Base-by-base conservation (phyloP, 37 sponge, comb jelly and placozoan species). In the Theonella swinhoei region DNA sequence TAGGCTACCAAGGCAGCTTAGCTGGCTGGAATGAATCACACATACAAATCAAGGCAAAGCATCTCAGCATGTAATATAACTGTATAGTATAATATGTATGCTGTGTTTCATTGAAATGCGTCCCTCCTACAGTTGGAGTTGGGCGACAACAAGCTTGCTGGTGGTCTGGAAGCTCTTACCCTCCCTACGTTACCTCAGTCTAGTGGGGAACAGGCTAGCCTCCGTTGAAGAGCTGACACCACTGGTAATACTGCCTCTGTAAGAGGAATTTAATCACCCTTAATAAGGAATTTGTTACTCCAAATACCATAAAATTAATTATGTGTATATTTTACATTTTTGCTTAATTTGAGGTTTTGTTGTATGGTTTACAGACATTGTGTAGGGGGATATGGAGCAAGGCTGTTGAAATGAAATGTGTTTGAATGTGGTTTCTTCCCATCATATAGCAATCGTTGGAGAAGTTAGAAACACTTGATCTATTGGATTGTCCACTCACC, bases 181-280 rank as follows among this genome's bases (percentile, higher is more conserved):
- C 14, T 28, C 59, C 1, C 61, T 97, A 24, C 41, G 64, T 0
- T 31, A 65, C 0, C 87, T 97, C 17, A 84, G 74, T 61, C 67
- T 97, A 22, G 92, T 91, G 28, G 92, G 92, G 30, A 97, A 94
- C 77, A 90, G 76, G 62, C 79, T 97, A 39, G 37, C 79, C 3
- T 74, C 82, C 32, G 26, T 95, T 35, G 87, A 84, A 0, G 74
- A 87, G 0, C 76, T 97, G n/a, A 88, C 87, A 39, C 90, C 93
- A 34, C 68, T 97, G 87, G 98, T 97, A 81, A 73, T 93, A 47
- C n/a, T n/a, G n/a, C n/a, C n/a, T n/a, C n/a, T n/a, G n/a, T n/a
- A n/a, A n/a, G n/a, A n/a, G n/a, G n/a, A n/a, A n/a, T n/a, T n/a
- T n/a, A n/a, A n/a, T n/a, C n/a, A n/a, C n/a, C n/a, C n/a, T n/a